These are phyloP conservation scores for Oscheius onirici DNA, from an alignment of 2,888 invertebrate species.

Conservation along the genomic window DNA sequence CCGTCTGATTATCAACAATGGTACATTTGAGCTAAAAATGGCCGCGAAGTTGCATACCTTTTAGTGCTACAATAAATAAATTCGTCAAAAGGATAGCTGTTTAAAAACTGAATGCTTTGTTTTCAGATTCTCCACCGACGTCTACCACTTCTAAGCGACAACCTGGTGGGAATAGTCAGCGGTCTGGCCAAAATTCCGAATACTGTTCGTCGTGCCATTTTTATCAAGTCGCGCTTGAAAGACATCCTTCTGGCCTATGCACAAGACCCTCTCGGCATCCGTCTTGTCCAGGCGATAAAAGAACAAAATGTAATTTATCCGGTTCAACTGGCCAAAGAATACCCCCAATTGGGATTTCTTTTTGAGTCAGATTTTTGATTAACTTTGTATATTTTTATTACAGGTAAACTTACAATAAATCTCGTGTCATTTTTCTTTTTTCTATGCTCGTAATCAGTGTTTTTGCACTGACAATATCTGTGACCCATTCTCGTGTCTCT, in stretches of 20 bases:
- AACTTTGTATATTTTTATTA: neutral
- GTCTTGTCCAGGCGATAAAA: neutral
- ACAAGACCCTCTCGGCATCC: neutral
- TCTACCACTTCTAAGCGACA: neutral
- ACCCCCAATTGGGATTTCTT: neutral
- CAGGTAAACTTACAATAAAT: neutral
- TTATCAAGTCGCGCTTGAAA: slow-evolving; percentile 3
- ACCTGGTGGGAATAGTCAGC: neutral
- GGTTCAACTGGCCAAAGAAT: neutral
- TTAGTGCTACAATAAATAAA: too few relatives aligned
- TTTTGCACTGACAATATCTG: neutral
- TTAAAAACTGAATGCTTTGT: too few relatives aligned
- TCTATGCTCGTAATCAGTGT: neutral
- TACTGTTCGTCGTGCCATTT: slow-evolving; percentile 8
- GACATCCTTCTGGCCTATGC: slow-evolving; percentile 1
- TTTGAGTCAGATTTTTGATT: neutral
- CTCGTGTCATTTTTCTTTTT: neutral
- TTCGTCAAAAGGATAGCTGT: too few relatives aligned
- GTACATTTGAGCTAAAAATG: too few relatives aligned
- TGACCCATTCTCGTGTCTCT: neutral
- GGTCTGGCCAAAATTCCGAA: slow-evolving; percentile 7
- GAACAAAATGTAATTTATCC: neutral
- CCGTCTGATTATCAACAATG: too few relatives aligned
- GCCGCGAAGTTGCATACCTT: too few relatives aligned
- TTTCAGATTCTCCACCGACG: slow-evolving; percentile 8